Evolutionary conservation across 1,140 invertebrate genomes (phyloP).

Genomic region (Maconellicoccus hirsutus): DNA sequence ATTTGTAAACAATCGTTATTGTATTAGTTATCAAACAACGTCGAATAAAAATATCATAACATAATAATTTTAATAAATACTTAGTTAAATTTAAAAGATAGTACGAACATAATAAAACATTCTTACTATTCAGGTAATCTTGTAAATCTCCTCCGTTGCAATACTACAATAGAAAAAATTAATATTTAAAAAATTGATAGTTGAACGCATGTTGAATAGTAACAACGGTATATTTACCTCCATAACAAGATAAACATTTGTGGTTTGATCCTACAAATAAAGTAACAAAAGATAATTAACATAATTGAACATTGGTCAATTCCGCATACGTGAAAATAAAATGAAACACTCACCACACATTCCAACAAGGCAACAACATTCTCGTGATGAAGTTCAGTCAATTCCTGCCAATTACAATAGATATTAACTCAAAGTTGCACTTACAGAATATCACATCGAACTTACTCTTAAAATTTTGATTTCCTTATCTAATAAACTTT

Average conservation of each 20-base stretch:
- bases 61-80: background rate
- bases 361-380: constrained; percentile 95
- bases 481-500: constrained; percentile 93
- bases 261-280: constrained; percentile 25
- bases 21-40: no score
- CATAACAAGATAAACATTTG: constrained; percentile 44
- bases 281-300: background rate
- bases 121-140: constrained; percentile 78
- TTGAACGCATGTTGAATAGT: constrained; percentile 18
- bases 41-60: constrained; percentile 35
- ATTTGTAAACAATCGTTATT: no score
- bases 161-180: constrained; percentile 49
- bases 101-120: background rate
- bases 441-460: constrained; percentile 24
- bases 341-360: constrained; percentile 40
- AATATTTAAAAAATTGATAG: constrained; percentile 25
- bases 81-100: constrained; percentile 30
- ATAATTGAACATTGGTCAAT: no score
- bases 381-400: constrained; percentile 92
- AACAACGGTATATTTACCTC: constrained; percentile 52
- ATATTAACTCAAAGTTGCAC: background rate
- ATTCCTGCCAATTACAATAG: constrained; percentile 50
- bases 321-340: background rate
- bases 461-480: constrained; percentile 92
- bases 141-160: constrained; percentile 98